Conservation (phyloP, 2,797 vertebrate genomes). For the Ctenopoma multispine region DNA sequence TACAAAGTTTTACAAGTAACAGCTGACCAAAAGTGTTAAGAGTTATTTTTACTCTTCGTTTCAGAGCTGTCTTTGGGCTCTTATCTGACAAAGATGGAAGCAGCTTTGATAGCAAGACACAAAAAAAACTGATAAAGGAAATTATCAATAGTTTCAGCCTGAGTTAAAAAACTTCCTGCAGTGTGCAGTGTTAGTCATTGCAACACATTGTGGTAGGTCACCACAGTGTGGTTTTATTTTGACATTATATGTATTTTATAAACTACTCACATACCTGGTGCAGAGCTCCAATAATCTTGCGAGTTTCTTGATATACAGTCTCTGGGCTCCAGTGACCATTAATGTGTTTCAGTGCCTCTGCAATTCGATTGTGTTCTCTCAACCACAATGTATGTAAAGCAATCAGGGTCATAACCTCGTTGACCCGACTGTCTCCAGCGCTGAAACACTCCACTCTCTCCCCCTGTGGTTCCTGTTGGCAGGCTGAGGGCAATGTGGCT, state of each 20-base stretch:
- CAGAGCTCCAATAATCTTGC: slow-evolving; percentile 92
- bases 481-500: slow-evolving; percentile 76
- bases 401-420: slow-evolving; percentile 87
- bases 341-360: slow-evolving; percentile 78
- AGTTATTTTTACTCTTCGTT: neutral
- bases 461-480: slow-evolving; percentile 71
- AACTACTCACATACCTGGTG: slow-evolving; percentile 88
- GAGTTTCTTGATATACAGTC: slow-evolving; percentile 90
- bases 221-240: neutral
- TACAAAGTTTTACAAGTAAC: neutral
- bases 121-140: neutral
- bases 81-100: neutral
- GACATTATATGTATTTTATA: neutral
- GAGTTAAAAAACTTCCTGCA: neutral
- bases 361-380: slow-evolving; percentile 94
- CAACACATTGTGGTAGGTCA: neutral
- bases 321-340: slow-evolving; percentile 91
- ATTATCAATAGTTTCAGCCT: neutral
- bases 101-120: no score
- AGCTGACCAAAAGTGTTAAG: neutral
- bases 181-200: neutral
- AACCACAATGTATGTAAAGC: slow-evolving; percentile 92
- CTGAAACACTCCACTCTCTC: slow-evolving; percentile 90
- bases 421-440: slow-evolving; percentile 91
- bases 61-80: neutral